These are phyloP conservation scores for Girardinichthys multiradiatus DNA, from an alignment of 2,113 vertebrate genomes.

Conservation along the genomic window DNA sequence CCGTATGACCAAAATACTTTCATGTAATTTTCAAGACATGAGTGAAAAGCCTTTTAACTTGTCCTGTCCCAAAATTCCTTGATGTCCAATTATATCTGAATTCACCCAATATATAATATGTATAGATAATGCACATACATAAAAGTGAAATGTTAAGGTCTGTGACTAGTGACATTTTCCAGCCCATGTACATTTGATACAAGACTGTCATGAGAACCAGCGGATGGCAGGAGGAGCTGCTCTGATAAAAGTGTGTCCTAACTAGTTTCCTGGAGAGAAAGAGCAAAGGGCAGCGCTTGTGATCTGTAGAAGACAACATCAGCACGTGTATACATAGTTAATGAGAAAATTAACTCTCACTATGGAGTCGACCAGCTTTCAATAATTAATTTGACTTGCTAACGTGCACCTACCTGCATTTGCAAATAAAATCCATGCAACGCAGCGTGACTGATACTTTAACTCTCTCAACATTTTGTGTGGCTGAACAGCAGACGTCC, in stretches of 20 bases:
- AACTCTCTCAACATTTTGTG: constrained; percentile 25
- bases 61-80: too few relatives aligned
- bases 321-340: constrained; percentile 46
- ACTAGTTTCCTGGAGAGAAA: constrained; percentile 21
- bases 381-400: constrained; percentile 38
- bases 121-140: constrained; percentile 1
- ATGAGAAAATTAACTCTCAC: constrained; percentile 43
- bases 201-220: constrained; percentile 67
- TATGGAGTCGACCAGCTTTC: constrained; percentile 32
- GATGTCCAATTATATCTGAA: too few relatives aligned
- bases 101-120: neutral
- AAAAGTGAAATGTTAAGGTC: constrained; percentile 19
- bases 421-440: constrained; percentile 28
- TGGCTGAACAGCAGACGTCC: constrained; percentile 31
- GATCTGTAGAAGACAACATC: constrained; percentile 40
- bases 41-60: too few relatives aligned
- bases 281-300: constrained; percentile 39
- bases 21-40: too few relatives aligned
- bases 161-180: constrained; percentile 49
- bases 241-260: constrained; percentile 23
- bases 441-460: constrained; percentile 14
- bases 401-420: constrained; percentile 3
- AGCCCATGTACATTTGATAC: constrained; percentile 59
- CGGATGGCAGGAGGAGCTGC: constrained; percentile 31
- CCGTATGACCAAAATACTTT: too few relatives aligned